phyloP scores from a whole-genome alignment of 2,797 vertebrate species.

The Crenuchus spilurus region DNA sequence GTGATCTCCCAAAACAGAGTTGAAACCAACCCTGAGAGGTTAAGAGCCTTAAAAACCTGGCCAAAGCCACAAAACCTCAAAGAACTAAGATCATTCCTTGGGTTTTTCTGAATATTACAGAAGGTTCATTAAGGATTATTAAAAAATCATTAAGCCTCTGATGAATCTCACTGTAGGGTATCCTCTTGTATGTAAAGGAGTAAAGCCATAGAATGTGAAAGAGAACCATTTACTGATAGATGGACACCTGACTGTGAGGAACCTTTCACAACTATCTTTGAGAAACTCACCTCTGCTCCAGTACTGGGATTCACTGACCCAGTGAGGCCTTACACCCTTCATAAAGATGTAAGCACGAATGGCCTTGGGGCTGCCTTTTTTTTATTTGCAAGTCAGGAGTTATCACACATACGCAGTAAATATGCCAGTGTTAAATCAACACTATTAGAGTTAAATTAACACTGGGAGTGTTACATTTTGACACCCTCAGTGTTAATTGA shows the following conservation, averaged over 20 bases:
- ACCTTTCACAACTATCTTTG: background rate
- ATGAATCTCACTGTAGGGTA: background rate
- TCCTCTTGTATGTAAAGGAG: background rate
- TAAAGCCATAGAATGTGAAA: background rate
- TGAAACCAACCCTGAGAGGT: background rate
- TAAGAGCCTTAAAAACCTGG: background rate
- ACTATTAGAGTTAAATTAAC: no score
- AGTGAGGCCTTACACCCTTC: background rate
- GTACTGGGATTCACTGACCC: conserved; percentile 18
- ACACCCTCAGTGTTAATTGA: no score
- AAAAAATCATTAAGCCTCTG: conserved; percentile 12
- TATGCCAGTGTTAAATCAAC: conserved; percentile 16
- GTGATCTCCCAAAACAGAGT: background rate
- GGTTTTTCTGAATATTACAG: background rate
- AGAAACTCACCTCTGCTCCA: conserved; percentile 3
- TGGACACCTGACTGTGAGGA: background rate
- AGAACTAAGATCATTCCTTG: background rate
- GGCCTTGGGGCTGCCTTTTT: conserved; percentile 20
- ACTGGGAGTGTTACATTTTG: no score
- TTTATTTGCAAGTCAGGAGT: conserved; percentile 26
- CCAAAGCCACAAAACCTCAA: background rate
- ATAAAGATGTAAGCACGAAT: background rate
- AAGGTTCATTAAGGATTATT: background rate
- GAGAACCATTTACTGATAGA: background rate
- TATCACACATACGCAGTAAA: conserved; percentile 31